Evolutionary conservation across 2,888 invertebrate species (phyloP).

Genomic region (Zele albiditarsus): DNA sequence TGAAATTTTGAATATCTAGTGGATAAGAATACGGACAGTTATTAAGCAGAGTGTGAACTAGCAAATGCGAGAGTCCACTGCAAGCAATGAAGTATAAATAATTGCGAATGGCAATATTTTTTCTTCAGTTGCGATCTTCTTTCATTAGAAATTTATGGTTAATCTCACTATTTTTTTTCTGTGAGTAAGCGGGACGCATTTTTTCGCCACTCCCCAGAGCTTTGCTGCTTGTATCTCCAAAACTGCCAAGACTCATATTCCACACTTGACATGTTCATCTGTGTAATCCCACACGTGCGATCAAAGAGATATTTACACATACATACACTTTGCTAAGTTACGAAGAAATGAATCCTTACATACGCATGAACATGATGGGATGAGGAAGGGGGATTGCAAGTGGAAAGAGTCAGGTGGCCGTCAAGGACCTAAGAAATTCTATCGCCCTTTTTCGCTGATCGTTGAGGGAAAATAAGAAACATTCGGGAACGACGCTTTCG

Average conservation of each 20-base stretch:
- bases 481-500: background rate
- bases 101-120: too few species aligned
- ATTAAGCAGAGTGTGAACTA: conserved; percentile 5
- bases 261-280: conserved; percentile 23
- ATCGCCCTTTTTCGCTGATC: background rate
- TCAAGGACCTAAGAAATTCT: conserved; percentile 9
- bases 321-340: background rate
- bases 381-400: background rate
- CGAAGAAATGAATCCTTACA: background rate
- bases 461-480: background rate
- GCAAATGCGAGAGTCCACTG: too few species aligned
- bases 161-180: too few species aligned
- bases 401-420: conserved; percentile 1
- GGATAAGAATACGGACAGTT: too few species aligned
- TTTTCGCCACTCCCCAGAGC: background rate
- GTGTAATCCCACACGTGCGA: conserved; percentile 21
- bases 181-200: background rate
- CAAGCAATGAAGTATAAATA: too few species aligned
- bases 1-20: too few species aligned
- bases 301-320: conserved; percentile 27
- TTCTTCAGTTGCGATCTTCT: too few species aligned
- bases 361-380: background rate
- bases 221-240: conserved; percentile 4
- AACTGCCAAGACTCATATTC: conserved; percentile 21
- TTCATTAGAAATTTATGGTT: too few species aligned